Conservation (phyloP, 2,888 invertebrate genomes). For the Nebria salina region DNA sequence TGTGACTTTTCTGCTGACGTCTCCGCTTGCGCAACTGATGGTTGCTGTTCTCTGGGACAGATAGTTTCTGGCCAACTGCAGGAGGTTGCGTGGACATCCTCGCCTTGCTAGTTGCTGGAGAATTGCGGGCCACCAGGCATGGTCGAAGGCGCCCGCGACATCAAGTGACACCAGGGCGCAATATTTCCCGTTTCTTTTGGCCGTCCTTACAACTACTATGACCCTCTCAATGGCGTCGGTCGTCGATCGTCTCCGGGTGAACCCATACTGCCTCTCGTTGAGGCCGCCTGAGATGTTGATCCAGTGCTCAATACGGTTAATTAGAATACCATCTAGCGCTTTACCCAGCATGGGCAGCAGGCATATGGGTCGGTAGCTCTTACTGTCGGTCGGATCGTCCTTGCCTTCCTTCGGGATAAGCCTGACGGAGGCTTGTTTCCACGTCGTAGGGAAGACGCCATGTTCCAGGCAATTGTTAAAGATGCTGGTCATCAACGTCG, state of each 20-base stretch:
- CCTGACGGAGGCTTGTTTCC: constrained; percentile 50
- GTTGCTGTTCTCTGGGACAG: constrained; percentile 9
- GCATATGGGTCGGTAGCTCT: constrained; percentile 46
- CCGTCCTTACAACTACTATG: neutral
- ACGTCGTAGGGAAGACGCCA: constrained; percentile 42
- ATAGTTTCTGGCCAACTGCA: constrained; percentile 11
- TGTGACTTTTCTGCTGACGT: constrained; percentile 3
- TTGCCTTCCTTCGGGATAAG: constrained; percentile 52
- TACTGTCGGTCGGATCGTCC: constrained; percentile 27
- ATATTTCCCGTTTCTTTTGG: constrained; percentile 30
- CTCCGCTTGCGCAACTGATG: neutral
- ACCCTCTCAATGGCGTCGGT: constrained; percentile 37
- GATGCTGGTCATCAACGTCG: constrained; percentile 13
- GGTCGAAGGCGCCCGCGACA: constrained; percentile 49
- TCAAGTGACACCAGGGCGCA: constrained; percentile 38
- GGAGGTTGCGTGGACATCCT: constrained; percentile 47
- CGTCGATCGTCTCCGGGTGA: constrained; percentile 20
- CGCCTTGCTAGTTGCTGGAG: constrained; percentile 36
- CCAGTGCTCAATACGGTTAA: constrained; percentile 23
- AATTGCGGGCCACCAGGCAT: constrained; percentile 53
- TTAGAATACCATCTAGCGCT: constrained; percentile 25
- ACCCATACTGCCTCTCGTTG: constrained; percentile 34
- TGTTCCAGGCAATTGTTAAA: constrained; percentile 25
- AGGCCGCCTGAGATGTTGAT: neutral
- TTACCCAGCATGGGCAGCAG: constrained; percentile 42